Conservation (phyloP, 2,888 invertebrate genomes). For the Archips xylosteana region DNA sequence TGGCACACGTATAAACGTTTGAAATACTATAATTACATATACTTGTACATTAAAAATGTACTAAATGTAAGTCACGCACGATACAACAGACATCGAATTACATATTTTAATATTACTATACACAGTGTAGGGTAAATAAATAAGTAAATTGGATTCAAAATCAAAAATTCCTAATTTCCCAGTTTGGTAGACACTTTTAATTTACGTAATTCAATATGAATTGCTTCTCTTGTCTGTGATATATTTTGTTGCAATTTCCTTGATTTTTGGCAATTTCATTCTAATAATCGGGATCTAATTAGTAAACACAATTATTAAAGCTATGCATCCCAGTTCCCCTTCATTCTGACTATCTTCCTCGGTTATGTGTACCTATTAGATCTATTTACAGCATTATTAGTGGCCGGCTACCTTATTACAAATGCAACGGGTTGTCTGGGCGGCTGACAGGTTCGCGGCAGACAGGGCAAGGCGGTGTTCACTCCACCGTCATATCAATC, state of each 20-base stretch:
- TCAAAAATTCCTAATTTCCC: too few species aligned
- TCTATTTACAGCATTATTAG: constrained; percentile 31
- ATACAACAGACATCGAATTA: not conserved
- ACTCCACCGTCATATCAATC: constrained; percentile 81
- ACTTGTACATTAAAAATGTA: too few species aligned
- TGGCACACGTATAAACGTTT: not conserved
- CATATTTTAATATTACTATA: not conserved
- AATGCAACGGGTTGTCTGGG: constrained; percentile 68
- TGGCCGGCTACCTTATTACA: constrained; percentile 59
- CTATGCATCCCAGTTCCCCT: too few species aligned
- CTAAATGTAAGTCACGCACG: not conserved
- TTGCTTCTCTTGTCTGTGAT: too few species aligned
- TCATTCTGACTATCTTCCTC: not conserved
- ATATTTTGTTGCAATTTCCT: too few species aligned
- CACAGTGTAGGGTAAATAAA: not conserved
- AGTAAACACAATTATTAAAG: too few species aligned
- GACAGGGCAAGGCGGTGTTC: constrained; percentile 64
- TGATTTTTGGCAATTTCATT: too few species aligned
- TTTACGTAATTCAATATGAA: too few species aligned
- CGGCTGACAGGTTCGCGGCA: constrained; percentile 58
- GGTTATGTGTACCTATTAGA: constrained; percentile 4
- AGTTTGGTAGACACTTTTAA: too few species aligned
- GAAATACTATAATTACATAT: too few species aligned
- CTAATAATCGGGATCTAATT: too few species aligned
- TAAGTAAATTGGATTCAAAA: too few species aligned